These are phyloP conservation scores for Villa cingulata DNA, from an alignment of 2,888 invertebrate genomes.

Conservation along the genomic window DNA sequence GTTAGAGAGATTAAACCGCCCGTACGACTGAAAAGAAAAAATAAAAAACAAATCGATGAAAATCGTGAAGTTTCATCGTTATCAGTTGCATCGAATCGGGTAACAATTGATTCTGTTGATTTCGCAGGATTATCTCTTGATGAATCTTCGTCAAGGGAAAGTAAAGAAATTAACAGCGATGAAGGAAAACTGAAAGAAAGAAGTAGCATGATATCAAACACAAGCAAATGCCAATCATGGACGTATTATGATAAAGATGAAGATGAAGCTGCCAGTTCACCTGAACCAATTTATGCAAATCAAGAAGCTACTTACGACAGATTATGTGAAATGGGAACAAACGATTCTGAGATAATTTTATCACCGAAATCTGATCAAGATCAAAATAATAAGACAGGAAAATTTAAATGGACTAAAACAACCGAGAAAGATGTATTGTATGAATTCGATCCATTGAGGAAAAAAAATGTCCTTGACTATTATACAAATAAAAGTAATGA, in stretches of 20 bases:
- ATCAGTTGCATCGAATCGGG: conserved; percentile 15
- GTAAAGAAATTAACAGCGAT: conserved; percentile 24
- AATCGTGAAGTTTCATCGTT: conserved; percentile 17
- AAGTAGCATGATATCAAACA: conserved; percentile 24
- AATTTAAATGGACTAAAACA: too few relatives aligned
- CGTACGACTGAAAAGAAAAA: conserved; percentile 24
- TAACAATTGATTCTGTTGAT: conserved; percentile 27
- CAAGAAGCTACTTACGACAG: conserved; percentile 33
- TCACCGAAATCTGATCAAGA: not conserved
- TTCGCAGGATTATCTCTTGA: conserved; percentile 21
- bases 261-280: conserved; percentile 16
- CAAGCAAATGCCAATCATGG: conserved; percentile 34
- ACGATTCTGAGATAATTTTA: conserved; percentile 4
- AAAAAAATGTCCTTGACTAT: conserved; percentile 22
- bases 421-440: conserved; percentile 45
- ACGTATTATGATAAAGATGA: conserved; percentile 25
- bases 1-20: conserved; percentile 23
- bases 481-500: conserved; percentile 42
- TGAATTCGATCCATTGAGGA: conserved; percentile 54
- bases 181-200: conserved; percentile 21
- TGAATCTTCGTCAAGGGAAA: conserved; percentile 19
- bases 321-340: conserved; percentile 30
- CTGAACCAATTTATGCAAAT: conserved; percentile 33
- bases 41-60: conserved; percentile 28
- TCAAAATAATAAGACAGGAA: not conserved